phyloP scores from a whole-genome alignment of 2,888 invertebrate genomes.

The Esperia sulphurella region DNA sequence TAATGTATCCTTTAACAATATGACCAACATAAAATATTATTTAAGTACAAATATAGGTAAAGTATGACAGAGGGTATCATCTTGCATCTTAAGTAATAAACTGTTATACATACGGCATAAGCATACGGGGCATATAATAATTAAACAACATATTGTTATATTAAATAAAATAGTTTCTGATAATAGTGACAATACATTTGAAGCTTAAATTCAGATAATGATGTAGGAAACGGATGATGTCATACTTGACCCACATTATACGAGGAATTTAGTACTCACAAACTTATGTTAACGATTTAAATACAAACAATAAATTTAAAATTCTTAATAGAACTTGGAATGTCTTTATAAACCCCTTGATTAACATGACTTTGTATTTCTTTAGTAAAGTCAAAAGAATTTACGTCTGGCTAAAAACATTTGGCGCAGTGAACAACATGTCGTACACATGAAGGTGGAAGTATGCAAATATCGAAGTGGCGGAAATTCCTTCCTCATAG shows the following conservation, averaged over 20 bases:
- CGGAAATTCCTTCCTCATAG: conserved; percentile 67
- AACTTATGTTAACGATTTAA: background rate
- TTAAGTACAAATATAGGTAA: too few species aligned
- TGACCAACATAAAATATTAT: too few species aligned
- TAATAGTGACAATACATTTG: too few species aligned
- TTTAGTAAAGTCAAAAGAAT: conserved; percentile 9
- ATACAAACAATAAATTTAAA: background rate
- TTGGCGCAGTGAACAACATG: conserved; percentile 53
- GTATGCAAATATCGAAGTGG: conserved; percentile 58
- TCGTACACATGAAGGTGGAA: conserved; percentile 52
- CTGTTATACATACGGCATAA: too few species aligned
- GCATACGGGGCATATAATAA: too few species aligned
- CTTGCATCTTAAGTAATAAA: too few species aligned
- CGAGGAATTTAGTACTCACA: background rate
- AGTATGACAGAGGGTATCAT: too few species aligned
- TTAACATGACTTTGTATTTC: conserved; percentile 1
- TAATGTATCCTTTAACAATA: too few species aligned
- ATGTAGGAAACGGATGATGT: conserved; percentile 4
- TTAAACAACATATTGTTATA: too few species aligned
- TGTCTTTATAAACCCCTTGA: background rate
- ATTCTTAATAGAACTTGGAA: background rate
- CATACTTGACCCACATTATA: conserved; percentile 3
- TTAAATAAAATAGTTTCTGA: too few species aligned
- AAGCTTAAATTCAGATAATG: conserved; percentile 1
- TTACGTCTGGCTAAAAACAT: conserved; percentile 53